Base-by-base conservation (phyloP, 1,140 invertebrate genomes). In the Drosophila parvula region DNA sequence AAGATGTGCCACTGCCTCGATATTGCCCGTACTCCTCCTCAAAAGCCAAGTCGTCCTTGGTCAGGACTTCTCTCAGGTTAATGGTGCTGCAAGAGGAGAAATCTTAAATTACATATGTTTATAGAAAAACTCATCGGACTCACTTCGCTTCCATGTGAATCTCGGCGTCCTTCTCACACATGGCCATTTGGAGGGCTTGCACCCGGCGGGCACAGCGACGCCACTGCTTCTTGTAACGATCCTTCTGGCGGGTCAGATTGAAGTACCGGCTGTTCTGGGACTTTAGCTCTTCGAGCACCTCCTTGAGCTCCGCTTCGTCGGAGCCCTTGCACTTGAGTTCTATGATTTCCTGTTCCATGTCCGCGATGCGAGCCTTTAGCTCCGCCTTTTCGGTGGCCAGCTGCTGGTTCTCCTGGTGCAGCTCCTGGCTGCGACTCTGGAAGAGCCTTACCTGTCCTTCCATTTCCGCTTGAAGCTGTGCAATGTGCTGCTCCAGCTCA, bases 171-270 rank as follows among this genome's bases (percentile, higher is more conserved):
- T 55, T 78, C 36, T 84, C 78, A 30, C 59, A 70, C 44, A 86
- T 67, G 10, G 63, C 63, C 47, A 86, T 4, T n/a, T 86, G 80
- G 0, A 91, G 62, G 9, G 38, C 51, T 22, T 86, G 81, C 6
- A 91, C 55, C 5, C 61, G 74, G 1, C 64, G 71, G 4, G 69
- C 65, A 41, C 61, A 65, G 16, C 73, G 74, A 0, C 74, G 68
- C 77, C 74, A 89, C 45, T 84, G 70, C n/a, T 69, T 70, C 36
- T 88, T 91, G 59, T 90, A 91, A 4, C 60, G 74, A n/a, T 91
- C 76, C 48, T 83, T 86, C 6, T 78, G 47, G 27, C 69, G 78
- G 16, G 73, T 38, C 32, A 91, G 56, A 12, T 75, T 71, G 11
- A 53, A 10, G 45, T 58, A 85, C 9, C 74, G 71, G 0, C 28